Base-by-base conservation (phyloP, 2,888 invertebrate genomes). In the Crossocerus cetratus region DNA sequence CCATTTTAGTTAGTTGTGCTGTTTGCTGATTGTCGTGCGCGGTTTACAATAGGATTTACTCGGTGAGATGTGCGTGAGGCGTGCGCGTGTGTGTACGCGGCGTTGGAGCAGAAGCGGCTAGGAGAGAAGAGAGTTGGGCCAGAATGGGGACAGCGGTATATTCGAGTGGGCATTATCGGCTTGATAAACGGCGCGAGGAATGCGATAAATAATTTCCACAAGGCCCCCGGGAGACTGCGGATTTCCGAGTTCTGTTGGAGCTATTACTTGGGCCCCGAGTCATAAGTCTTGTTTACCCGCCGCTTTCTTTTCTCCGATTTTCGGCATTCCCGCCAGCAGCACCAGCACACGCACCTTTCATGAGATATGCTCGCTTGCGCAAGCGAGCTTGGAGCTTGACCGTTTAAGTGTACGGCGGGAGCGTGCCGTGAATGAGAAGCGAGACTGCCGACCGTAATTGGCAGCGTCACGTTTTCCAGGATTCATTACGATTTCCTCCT, bases 121-220 rank as follows among this genome's bases (percentile, higher is more conserved):
- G 79, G 69, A 82, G 32, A 32, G 75, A 80, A 82, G 82, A 78
- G n/a, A n/a, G n/a, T n/a, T 75, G 78, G 73, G 72, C 61, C 76
- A 72, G 65, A 80, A 81, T 78, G 82, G 73, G 82, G 82, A 80
- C 81, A 80, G 74, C 70, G 74, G 74, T 64, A 32, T 32, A 57
- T 65, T 76, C 73, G 64, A 75, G 74, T 76, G 74, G 67, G 74
- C 72, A 75, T 80, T 74, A 80, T 78, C 80, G 69, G 69, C 49
- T 55, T 72, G 81, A 79, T 71, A 77, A 81, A 77, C 79, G 75
- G 63, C 20, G 55, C 65, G 77, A 63, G 77, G 79, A 81, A 81
- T 77, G 79, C 61, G 43, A 70, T 81, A 81, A 81, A 81, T 81
- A 74, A 81, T 81, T 76, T 79, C 69, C 75, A 54, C 63, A n/a